phyloP scores from a whole-genome alignment of 2,888 invertebrate genomes.

The Ditula angustiorana region DNA sequence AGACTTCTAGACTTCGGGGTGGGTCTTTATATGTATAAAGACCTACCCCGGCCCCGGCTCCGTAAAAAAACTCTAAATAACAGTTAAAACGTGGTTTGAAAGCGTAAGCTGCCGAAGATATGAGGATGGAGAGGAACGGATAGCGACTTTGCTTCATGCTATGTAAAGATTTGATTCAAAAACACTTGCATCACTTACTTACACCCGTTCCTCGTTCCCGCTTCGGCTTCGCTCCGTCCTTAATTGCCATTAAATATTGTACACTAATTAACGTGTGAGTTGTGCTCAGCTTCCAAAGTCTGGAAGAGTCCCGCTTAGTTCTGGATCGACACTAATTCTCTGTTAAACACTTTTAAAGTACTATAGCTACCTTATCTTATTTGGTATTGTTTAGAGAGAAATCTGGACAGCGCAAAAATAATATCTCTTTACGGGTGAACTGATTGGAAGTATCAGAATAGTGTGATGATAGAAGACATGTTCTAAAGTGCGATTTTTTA shows the following conservation, averaged over 20 bases:
- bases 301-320: slow-evolving; percentile 4
- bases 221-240: slow-evolving; percentile 37
- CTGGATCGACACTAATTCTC: slow-evolving; percentile 11
- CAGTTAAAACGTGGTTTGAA: too few relatives aligned
- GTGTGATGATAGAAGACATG: too few relatives aligned
- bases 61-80: too few relatives aligned
- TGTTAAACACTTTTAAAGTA: slow-evolving; percentile 30
- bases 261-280: slow-evolving; percentile 59
- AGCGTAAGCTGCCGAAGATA: too few relatives aligned
- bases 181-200: slow-evolving; percentile 1
- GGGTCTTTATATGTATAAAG: too few relatives aligned
- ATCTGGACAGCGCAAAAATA: neutral
- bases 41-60: too few relatives aligned
- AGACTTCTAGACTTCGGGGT: too few relatives aligned
- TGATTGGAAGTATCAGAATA: neutral
- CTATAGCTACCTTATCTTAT: neutral
- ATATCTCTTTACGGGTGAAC: neutral
- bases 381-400: neutral
- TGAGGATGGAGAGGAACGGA: too few relatives aligned
- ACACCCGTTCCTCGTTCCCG: slow-evolving; percentile 30
- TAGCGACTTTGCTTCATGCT: too few relatives aligned
- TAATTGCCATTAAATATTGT: slow-evolving; percentile 74
- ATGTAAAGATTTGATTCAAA: neutral
- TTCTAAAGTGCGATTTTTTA: too few relatives aligned
- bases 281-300: neutral